Evolutionary conservation across 2,888 invertebrate genomes (phyloP).

Genomic region (Xestia xanthographa): DNA sequence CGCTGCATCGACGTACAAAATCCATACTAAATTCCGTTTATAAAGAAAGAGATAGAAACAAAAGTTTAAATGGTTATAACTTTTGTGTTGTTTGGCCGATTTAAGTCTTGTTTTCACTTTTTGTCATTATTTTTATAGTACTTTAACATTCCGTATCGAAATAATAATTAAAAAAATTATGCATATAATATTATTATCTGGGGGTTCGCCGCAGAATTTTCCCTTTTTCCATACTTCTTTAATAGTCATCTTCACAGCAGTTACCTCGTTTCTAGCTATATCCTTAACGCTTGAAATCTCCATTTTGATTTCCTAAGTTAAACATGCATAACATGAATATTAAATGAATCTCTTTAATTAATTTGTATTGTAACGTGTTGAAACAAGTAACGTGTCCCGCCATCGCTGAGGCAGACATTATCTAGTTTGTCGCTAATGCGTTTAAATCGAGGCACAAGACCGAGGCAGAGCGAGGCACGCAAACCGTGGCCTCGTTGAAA

Average conservation of each 20-base stretch:
- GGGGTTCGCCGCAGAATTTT: neutral
- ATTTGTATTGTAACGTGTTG: neutral
- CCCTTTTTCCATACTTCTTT: neutral
- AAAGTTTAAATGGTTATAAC: too few species aligned
- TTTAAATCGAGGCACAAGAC: slow-evolving; percentile 65
- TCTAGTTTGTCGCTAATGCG: slow-evolving; percentile 64
- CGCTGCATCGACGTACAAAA: too few species aligned
- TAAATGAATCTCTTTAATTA: neutral
- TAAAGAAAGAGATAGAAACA: too few species aligned
- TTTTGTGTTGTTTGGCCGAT: too few species aligned
- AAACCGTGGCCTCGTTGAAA: slow-evolving; percentile 82
- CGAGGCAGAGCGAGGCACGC: slow-evolving; percentile 79
- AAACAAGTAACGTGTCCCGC: slow-evolving; percentile 1
- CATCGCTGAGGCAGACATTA: slow-evolving; percentile 51
- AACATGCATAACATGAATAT: neutral
- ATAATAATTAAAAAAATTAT: too few species aligned
- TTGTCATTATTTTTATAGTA: too few species aligned
- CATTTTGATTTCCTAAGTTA: neutral
- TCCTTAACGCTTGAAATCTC: neutral
- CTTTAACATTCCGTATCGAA: too few species aligned
- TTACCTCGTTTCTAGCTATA: neutral
- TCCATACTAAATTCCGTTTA: too few species aligned
- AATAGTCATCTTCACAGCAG: neutral
- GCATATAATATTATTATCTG: too few species aligned
- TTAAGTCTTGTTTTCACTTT: too few species aligned